Conservation (phyloP, 2,797 vertebrate species). For the Pseudochirops corinnae region DNA sequence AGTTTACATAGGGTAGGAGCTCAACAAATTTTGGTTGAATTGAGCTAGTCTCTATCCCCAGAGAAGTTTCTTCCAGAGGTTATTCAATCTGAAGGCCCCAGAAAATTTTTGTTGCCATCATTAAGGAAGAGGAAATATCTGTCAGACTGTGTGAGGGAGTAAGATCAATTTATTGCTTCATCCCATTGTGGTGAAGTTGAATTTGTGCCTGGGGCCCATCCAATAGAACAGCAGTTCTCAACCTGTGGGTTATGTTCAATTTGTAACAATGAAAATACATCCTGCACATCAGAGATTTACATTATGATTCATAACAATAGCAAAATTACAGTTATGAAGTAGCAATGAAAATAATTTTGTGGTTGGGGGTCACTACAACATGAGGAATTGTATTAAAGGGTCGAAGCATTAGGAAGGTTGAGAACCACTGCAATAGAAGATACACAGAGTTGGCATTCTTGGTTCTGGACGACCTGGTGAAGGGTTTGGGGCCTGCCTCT, state of each 20-base stretch:
- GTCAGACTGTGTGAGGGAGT: neutral
- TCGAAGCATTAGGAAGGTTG: too few species aligned
- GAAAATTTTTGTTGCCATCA: neutral
- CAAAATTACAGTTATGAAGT: too few species aligned
- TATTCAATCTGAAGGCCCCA: neutral
- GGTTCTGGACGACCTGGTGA: neutral
- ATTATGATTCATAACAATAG: too few species aligned
- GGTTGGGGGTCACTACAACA: too few species aligned
- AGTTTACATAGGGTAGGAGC: neutral
- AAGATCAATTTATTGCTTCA: neutral
- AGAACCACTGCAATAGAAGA: neutral
- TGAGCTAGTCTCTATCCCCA: neutral
- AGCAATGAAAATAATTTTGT: too few species aligned
- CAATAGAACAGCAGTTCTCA: too few species aligned
- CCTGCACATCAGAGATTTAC: too few species aligned
- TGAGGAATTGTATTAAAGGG: too few species aligned
- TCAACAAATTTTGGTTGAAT: neutral
- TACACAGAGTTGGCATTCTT: too few species aligned
- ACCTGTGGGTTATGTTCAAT: too few species aligned
- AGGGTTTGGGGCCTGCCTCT: neutral
- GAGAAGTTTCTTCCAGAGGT: neutral
- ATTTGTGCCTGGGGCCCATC: neutral
- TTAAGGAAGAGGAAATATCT: neutral
- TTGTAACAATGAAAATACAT: too few species aligned
- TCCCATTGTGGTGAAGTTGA: neutral